Base-by-base conservation (phyloP, 2,113 vertebrate genomes). In the Pimephales promelas region DNA sequence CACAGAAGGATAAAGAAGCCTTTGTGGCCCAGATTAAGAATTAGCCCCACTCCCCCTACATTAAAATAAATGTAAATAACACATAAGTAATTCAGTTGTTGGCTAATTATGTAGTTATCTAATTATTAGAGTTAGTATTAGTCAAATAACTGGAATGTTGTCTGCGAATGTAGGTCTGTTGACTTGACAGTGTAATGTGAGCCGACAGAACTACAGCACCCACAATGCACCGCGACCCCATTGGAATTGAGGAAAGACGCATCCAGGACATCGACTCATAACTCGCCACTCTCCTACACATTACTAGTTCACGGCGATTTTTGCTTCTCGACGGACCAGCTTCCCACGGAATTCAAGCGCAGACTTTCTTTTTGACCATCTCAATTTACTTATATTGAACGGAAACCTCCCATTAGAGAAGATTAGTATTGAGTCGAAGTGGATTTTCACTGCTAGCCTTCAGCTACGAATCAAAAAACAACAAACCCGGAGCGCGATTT, bases 201-300 rank as follows among this genome's bases (percentile, higher is more conserved):
- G n/a, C 16, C 9, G 36, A 4, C 13, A 10, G 26, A 84, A 88
- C 88, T 81, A 4, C 83, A 84, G 1, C 43, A 74, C 83, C 88
- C 88, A 84, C 9, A 45, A 28, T 85, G 73, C 88, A 81, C 31
- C 45, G 78, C 81, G 52, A 34, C 20, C 11, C 62, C 74, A 73
- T 83, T 85, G 73, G 83, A 83, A 83, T 45, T 28, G 62, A 79
- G 78, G 64, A 64, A 64, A 86, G 20, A 84, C 31, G 79, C 56
- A 79, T n/a, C 80, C 34, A 72, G 62, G 72, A 59, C 80, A 73
- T 80, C 26, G 77, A 62, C 70, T 80, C 54, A 61, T 61, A 52
- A 84, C 28, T 81, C 81, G 43, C 47, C 56, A 84, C 79, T 34
- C 75, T 80, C 70, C 62, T 62, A 77, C 87, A 83, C 16, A 40